Evolutionary conservation across 2,888 invertebrate species (phyloP).

Genomic region (Lochmaea crataegi): DNA sequence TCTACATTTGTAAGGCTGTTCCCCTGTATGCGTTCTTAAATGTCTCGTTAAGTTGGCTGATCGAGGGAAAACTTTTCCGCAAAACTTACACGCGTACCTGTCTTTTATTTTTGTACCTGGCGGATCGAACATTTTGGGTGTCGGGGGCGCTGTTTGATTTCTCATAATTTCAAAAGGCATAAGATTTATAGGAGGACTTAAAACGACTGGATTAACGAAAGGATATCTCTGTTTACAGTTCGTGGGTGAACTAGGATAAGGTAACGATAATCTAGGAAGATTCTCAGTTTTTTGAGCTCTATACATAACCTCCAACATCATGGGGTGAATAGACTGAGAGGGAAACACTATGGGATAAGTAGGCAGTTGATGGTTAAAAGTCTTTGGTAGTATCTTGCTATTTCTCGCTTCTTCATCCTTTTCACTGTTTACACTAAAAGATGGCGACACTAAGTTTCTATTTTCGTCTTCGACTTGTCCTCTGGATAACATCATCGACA

Average conservation of each 20-base stretch:
- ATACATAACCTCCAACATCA: slow-evolving; percentile 79
- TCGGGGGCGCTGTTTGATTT: slow-evolving; percentile 58
- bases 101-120: slow-evolving; percentile 80
- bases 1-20: slow-evolving; percentile 97
- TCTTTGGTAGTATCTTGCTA: slow-evolving; percentile 56
- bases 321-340: slow-evolving; percentile 74
- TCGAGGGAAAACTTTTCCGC: slow-evolving; percentile 96
- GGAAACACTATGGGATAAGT: slow-evolving; percentile 69
- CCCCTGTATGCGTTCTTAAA: slow-evolving; percentile 97
- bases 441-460: slow-evolving; percentile 81
- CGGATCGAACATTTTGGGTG: slow-evolving; percentile 64
- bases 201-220: slow-evolving; percentile 64
- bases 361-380: slow-evolving; percentile 61
- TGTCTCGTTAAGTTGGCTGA: slow-evolving; percentile 97
- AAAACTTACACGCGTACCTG: slow-evolving; percentile 96
- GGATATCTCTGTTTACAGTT: slow-evolving; percentile 65
- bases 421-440: slow-evolving; percentile 63
- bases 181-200: slow-evolving; percentile 63
- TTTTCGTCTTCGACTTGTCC: slow-evolving; percentile 85
- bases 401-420: slow-evolving; percentile 60
- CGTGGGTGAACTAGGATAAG: slow-evolving; percentile 68
- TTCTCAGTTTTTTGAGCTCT: slow-evolving; percentile 69
- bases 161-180: slow-evolving; percentile 73
- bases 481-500: slow-evolving; percentile 64
- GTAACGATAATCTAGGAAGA: slow-evolving; percentile 71